Base-by-base conservation (phyloP, 2,888 invertebrate genomes). In the Acleris cristana region DNA sequence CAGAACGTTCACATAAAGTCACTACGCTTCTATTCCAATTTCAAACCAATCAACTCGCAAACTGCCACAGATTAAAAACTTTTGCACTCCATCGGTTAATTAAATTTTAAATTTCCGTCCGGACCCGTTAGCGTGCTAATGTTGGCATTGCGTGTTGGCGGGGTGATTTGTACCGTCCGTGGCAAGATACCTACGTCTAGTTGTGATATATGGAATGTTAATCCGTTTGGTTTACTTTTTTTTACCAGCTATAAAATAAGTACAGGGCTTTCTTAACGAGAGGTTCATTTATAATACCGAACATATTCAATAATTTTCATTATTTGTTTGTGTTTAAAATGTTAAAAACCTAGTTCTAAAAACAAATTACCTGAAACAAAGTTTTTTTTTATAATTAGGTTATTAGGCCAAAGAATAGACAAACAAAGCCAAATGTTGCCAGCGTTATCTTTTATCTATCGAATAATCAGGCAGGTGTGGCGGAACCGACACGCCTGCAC, bases 21-120 rank as follows among this genome's bases (percentile, higher is more conserved):
- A 48, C 48, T 48, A 18, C 48, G 34, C 61, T 45, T 55, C 61
- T 57, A 52, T 65, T 65, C 65, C 61, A 62, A 66, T 62, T 66
- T 52, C 52, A 52, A 66, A 56, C 51, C 61, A 62, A 62, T 66
- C 61, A 66, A 62, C 66, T n/a, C 56, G 34, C 49, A 26, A 56
- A 57, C 53, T 67, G 67, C 54, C 61, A 53, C 52, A 66, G 61
- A 66, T 66, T 67, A 67, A 62, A 67, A 67, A 67, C 63, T 67
- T 67, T 48, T 62, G 61, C 66, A 66, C 61, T 66, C 54, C 62
- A 58, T 54, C 26, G 53, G 67, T 63, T 62, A 67, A 67, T 67
- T 58, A 67, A 67, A 67, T 67, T 67, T 67, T 54, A 67, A 67
- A 63, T 64, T 58, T 57, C 54, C 21, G 60, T 52, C 65, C 6